Percentiles rank a stretch among this genome's conserved stretches.
Conservation (phyloP, 2,888 invertebrate genomes). For the Enoplolaimus lenunculus region DNA sequence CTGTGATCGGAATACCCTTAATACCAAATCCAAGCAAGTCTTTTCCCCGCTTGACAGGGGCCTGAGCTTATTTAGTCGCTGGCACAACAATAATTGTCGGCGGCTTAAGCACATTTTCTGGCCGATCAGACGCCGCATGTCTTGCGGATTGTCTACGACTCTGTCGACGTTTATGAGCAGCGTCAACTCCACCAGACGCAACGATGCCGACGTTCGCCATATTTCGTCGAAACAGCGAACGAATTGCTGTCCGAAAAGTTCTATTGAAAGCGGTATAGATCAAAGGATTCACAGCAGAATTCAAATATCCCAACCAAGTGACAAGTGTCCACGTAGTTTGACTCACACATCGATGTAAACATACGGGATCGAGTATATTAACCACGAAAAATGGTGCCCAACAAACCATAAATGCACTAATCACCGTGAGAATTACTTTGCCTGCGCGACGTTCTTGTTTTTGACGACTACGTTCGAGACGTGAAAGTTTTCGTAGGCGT, state of each 20-base stretch:
- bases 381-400: conserved; percentile 22
- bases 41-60: too few relatives aligned
- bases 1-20: too few relatives aligned
- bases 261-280: conserved; percentile 23
- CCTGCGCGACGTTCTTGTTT: conserved; percentile 20
- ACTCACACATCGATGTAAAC: not conserved
- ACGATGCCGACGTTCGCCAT: not conserved
- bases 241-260: conserved; percentile 16
- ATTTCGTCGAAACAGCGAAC: not conserved
- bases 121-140: too few relatives aligned
- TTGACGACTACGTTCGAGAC: conserved; percentile 6
- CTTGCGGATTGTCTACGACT: too few relatives aligned
- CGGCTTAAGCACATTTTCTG: too few relatives aligned
- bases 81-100: too few relatives aligned
- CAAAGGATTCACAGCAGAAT: conserved; percentile 22
- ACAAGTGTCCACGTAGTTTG: not conserved
- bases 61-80: too few relatives aligned
- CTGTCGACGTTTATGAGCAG: too few relatives aligned
- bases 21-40: too few relatives aligned
- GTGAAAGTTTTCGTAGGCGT: not conserved
- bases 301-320: conserved; percentile 18
- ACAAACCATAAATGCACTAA: conserved; percentile 19
- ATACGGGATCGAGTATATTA: conserved; percentile 13
- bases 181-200: too few relatives aligned
- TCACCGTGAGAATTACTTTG: conserved; percentile 19